Percentiles rank a stretch among this genome's conserved stretches.
These are phyloP conservation scores for Myotis yumanensis DNA, from an alignment of 2,113 vertebrate genomes.

Conservation along the genomic window DNA sequence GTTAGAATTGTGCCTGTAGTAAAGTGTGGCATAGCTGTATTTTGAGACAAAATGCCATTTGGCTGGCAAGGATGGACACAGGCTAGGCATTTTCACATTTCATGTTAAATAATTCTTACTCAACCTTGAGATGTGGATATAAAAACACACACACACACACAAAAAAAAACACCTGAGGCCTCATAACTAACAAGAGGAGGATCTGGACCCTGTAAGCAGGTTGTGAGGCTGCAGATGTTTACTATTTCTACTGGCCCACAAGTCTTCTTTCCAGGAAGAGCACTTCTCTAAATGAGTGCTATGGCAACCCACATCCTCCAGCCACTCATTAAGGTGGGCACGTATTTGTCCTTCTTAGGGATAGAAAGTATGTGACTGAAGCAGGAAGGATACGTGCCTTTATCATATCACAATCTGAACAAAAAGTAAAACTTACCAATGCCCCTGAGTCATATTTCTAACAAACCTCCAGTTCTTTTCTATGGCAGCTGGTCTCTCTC, in stretches of 20 bases:
- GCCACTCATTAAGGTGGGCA: not conserved
- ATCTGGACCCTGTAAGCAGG: not conserved
- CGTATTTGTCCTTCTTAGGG: not conserved
- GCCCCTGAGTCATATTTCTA: not conserved
- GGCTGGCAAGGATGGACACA: not conserved
- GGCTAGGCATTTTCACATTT: not conserved
- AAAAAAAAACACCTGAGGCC: rapidly evolving
- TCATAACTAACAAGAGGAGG: not conserved
- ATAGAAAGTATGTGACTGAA: not conserved
- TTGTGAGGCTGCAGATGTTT: not conserved
- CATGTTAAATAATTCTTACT: not conserved
- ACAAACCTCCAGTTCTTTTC: not conserved
- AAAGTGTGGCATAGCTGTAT: not conserved
- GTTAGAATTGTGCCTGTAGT: not conserved
- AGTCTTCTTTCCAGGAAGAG: not conserved
- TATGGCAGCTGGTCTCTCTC: not conserved
- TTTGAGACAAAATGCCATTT: not conserved
- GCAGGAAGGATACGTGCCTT: not conserved
- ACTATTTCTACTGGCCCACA: not conserved
- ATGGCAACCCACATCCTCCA: no score
- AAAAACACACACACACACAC: not conserved
- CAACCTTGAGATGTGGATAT: not conserved
- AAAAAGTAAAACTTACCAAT: not conserved
- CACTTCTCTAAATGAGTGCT: not conserved
- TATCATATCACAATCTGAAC: not conserved